These are phyloP conservation scores for Zaprionus bogoriensis DNA, from an alignment of 2,888 invertebrate species.

Conservation along the genomic window DNA sequence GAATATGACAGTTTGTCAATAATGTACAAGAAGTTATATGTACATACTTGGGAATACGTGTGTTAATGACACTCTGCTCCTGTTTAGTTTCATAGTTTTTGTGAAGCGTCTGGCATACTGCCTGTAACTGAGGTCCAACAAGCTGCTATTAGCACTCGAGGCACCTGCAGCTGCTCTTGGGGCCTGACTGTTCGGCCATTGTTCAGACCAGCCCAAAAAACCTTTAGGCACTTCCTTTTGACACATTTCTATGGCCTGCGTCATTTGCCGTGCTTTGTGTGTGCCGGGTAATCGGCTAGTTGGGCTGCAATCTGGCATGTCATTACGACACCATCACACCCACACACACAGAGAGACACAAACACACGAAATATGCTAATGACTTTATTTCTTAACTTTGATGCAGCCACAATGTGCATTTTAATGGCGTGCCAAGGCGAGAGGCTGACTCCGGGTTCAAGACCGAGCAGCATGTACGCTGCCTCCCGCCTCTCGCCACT, in stretches of 20 bases:
- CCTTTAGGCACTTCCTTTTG: conserved; percentile 53
- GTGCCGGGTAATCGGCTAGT: background rate
- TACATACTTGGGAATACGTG: background rate
- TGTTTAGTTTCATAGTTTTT: background rate
- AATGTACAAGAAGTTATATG: background rate
- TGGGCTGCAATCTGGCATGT: conserved; percentile 24
- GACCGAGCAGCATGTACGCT: conserved; percentile 32
- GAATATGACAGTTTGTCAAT: background rate
- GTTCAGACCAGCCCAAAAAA: conserved; percentile 8
- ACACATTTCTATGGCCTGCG: conserved; percentile 54
- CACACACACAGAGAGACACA: background rate
- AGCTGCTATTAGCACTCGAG: conserved; percentile 45
- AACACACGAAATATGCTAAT: conserved; percentile 67
- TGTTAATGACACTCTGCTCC: background rate
- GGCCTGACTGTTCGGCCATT: conserved; percentile 14
- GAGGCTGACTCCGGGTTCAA: conserved; percentile 8
- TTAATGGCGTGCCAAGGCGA: conserved; percentile 66
- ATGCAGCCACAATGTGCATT: conserved; percentile 68
- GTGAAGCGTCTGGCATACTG: background rate
- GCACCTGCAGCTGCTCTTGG: conserved; percentile 28
- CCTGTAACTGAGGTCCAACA: conserved; percentile 18
- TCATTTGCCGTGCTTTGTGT: conserved; percentile 47
- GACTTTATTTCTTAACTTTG: conserved; percentile 70
- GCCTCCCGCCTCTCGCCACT: background rate
- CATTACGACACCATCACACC: conserved; percentile 33